Conservation (phyloP, 2,113 vertebrate species). For the Chloroceryle aenea region DNA sequence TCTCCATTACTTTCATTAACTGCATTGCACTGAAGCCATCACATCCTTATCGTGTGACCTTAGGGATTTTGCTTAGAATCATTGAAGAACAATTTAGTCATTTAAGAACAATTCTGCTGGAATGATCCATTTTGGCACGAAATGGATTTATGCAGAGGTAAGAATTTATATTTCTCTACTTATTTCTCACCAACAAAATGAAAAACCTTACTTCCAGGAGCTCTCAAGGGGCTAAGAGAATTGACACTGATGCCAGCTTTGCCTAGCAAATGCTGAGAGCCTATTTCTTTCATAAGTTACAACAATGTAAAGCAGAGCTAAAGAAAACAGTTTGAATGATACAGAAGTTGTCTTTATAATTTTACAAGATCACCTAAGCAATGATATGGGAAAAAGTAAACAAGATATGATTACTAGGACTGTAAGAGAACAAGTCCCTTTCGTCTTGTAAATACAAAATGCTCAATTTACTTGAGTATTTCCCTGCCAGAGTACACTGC, state of each 20-base stretch:
- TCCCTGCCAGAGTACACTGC: background rate
- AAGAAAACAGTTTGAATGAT: background rate
- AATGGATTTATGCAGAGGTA: background rate
- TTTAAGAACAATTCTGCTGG: background rate
- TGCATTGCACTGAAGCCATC: background rate
- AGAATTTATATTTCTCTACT: background rate
- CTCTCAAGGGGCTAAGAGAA: background rate
- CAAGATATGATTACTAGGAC: background rate
- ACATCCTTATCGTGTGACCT: background rate
- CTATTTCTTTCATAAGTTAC: background rate
- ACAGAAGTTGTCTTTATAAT: background rate
- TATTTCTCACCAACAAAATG: background rate
- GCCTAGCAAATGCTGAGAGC: background rate
- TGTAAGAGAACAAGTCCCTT: background rate
- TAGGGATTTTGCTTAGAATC: background rate
- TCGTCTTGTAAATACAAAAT: background rate
- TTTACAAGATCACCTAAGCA: background rate
- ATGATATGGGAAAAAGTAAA: background rate
- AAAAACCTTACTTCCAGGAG: background rate
- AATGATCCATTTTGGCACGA: background rate
- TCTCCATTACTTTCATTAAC: background rate
- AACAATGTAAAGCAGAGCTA: background rate
- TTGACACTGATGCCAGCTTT: background rate
- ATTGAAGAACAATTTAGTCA: background rate
- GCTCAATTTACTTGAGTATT: background rate